phyloP scores from a whole-genome alignment of 2,888 invertebrate species.

The Heteromurus nitidus region DNA sequence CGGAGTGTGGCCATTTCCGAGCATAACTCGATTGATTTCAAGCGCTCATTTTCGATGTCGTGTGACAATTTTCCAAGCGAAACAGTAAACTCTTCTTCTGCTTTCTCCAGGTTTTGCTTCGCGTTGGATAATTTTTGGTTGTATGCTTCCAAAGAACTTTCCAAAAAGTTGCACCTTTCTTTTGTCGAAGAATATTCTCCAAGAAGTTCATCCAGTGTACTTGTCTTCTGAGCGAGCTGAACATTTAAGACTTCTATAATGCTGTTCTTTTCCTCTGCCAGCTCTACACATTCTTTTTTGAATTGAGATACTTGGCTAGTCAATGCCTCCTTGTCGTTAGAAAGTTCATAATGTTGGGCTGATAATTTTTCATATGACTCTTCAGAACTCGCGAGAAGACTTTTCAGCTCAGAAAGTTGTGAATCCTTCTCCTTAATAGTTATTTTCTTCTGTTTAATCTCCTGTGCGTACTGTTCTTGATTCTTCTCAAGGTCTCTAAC shows the following conservation, averaged over 20 bases:
- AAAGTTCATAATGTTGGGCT: neutral
- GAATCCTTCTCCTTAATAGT: neutral
- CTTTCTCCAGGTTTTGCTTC: constrained; percentile 7
- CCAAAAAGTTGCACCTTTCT: neutral
- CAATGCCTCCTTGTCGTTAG: neutral
- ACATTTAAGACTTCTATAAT: neutral
- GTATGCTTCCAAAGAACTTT: neutral
- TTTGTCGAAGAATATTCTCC: neutral
- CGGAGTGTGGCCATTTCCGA: neutral
- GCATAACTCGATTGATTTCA: neutral
- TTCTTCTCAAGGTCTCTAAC: constrained; percentile 78
- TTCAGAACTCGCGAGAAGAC: neutral
- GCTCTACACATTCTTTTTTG: neutral
- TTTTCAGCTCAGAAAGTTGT: neutral
- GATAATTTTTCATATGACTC: neutral
- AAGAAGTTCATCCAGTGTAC: neutral
- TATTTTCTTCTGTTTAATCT: constrained; percentile 75
- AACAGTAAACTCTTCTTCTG: constrained; percentile 28
- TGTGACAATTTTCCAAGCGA: neutral
- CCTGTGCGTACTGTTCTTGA: constrained; percentile 79
- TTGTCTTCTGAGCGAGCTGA: neutral
- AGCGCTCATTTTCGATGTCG: constrained; percentile 26
- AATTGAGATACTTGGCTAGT: neutral
- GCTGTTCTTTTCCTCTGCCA: neutral
- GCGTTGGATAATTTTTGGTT: neutral